Evolutionary conservation across 1,140 invertebrate species (phyloP).

Genomic region (Anastrepha obliqua): DNA sequence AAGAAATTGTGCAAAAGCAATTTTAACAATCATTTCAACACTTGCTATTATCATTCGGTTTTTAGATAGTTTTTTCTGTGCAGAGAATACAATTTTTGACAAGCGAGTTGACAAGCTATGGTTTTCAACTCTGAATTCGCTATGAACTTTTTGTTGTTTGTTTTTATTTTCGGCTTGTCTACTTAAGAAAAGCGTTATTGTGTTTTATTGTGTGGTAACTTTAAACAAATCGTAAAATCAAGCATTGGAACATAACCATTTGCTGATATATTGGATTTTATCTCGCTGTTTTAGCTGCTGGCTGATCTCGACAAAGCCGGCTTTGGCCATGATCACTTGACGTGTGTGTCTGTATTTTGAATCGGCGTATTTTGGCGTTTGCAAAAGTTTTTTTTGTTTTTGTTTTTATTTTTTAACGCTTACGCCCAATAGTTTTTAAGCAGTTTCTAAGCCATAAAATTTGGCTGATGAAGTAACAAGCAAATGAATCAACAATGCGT

Average conservation of each 20-base stretch:
- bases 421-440: background rate
- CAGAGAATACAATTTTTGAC: background rate
- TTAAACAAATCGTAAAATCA: conserved; percentile 20
- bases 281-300: background rate
- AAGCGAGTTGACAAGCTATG: background rate
- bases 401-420: background rate
- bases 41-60: background rate
- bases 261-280: conserved; percentile 5
- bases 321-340: conserved; percentile 39
- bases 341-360: background rate
- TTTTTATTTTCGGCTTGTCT: background rate
- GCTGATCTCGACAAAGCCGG: conserved; percentile 35
- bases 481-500: background rate
- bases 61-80: background rate
- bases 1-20: background rate
- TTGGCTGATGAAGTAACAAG: background rate
- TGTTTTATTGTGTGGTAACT: conserved; percentile 31
- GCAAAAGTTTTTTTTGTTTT: background rate
- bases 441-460: background rate
- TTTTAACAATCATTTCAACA: conserved; percentile 23
- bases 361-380: conserved; percentile 1
- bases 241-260: background rate
- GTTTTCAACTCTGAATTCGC: background rate
- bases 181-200: background rate
- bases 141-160: background rate